These are phyloP conservation scores for Stigmatopora nigra DNA, from an alignment of 2,113 vertebrate genomes.

Conservation along the genomic window DNA sequence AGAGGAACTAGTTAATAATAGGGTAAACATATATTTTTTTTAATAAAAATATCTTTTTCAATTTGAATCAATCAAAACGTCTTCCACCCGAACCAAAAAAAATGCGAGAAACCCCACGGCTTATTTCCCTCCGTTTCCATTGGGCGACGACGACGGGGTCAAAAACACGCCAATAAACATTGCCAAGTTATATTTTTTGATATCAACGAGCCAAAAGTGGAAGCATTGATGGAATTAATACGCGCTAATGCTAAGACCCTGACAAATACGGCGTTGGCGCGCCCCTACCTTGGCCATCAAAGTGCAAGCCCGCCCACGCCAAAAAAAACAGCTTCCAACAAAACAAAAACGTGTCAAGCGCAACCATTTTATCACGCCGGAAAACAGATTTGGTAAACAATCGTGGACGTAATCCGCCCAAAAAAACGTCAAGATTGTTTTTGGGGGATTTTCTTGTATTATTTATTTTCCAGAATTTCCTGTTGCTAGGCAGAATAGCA, in stretches of 20 bases:
- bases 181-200: slow-evolving; percentile 12
- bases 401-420: no score
- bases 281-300: no score
- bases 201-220: slow-evolving; percentile 9
- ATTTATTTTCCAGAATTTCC: slow-evolving; percentile 16
- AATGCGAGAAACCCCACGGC: background rate
- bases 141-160: slow-evolving; percentile 12
- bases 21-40: no score
- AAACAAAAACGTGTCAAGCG: background rate
- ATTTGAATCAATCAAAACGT: no score
- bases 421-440: background rate
- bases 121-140: slow-evolving; percentile 21
- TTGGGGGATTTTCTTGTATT: slow-evolving; percentile 4
- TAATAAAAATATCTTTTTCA: no score
- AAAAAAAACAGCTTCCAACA: background rate
- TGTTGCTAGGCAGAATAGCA: slow-evolving; percentile 40
- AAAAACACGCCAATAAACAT: slow-evolving; percentile 6
- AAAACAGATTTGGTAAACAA: background rate
- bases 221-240: slow-evolving; percentile 19
- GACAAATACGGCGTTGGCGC: background rate
- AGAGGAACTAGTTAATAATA: background rate
- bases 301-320: background rate
- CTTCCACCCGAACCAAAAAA: background rate
- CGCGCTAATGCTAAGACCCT: background rate
- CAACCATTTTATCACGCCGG: background rate